phyloP scores from a whole-genome alignment of 2,797 vertebrate species.

The Pristis pectinata region DNA sequence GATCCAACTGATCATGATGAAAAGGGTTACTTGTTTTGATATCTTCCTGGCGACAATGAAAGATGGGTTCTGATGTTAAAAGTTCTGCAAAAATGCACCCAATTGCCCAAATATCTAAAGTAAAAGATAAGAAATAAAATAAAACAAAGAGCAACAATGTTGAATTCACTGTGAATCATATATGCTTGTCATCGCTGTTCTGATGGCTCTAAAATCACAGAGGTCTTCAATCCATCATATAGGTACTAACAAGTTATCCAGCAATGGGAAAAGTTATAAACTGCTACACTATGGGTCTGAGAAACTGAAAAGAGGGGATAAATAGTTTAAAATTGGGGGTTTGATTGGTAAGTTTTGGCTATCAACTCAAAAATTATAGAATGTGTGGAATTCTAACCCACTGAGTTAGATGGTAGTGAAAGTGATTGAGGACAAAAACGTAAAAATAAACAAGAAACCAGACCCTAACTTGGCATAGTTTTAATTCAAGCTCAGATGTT shows the following conservation, averaged over 20 bases:
- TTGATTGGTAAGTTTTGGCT: background rate
- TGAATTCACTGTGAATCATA: slow-evolving; percentile 38
- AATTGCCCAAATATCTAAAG: slow-evolving; percentile 92
- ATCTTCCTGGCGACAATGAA: slow-evolving; percentile 97
- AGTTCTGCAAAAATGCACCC: slow-evolving; percentile 97
- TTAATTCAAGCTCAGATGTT: too few relatives aligned
- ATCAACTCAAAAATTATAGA: background rate
- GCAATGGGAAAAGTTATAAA: background rate
- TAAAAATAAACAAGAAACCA: background rate
- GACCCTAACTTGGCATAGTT: background rate
- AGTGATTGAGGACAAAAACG: too few relatives aligned
- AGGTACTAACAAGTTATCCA: too few relatives aligned
- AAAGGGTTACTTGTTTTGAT: slow-evolving; percentile 98
- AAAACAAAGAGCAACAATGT: slow-evolving; percentile 39
- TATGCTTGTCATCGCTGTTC: background rate
- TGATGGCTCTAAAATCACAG: background rate
- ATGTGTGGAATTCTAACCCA: background rate
- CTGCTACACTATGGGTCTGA: slow-evolving; percentile 38
- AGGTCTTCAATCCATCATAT: too few relatives aligned
- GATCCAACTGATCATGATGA: slow-evolving; percentile 92
- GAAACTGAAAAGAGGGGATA: slow-evolving; percentile 43
- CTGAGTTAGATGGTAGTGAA: background rate
- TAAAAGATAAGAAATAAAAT: slow-evolving; percentile 40
- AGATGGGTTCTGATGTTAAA: slow-evolving; percentile 93
- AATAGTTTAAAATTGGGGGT: background rate